phyloP scores from a whole-genome alignment of 2,888 invertebrate species.

The Bembecia ichneumoniformis region DNA sequence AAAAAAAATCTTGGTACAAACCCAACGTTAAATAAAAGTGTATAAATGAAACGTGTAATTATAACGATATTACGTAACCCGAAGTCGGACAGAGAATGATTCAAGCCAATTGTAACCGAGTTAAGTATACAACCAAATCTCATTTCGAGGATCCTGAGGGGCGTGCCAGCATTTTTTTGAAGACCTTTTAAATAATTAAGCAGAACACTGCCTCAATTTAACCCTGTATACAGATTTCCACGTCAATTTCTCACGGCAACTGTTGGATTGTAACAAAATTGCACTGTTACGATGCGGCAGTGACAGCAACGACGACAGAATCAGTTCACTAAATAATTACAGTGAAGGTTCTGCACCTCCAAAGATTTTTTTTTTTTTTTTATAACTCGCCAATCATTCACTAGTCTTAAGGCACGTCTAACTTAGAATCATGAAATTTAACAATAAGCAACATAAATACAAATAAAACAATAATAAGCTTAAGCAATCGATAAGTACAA shows the following conservation, averaged over 20 bases:
- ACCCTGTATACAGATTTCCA: background rate
- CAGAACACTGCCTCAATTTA: background rate
- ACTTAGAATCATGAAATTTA: no score
- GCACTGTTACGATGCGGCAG: background rate
- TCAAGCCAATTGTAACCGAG: slow-evolving; percentile 17
- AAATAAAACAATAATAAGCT: no score
- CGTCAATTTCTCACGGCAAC: background rate
- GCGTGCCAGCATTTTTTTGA: slow-evolving; percentile 3
- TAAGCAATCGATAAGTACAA: no score
- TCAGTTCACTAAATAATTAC: background rate
- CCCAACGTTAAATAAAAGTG: slow-evolving; percentile 9
- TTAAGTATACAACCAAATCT: slow-evolving; percentile 9
- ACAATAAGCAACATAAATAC: no score
- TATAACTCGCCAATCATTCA: no score
- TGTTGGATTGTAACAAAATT: background rate
- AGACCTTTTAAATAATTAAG: background rate
- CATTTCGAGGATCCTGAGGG: slow-evolving; percentile 4
- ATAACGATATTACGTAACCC: slow-evolving; percentile 4
- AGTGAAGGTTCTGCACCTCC: no score
- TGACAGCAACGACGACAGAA: background rate
- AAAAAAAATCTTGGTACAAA: background rate
- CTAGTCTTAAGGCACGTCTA: no score
- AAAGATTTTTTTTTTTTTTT: no score
- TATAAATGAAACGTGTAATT: slow-evolving; percentile 8
- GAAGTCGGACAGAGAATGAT: slow-evolving; percentile 11